Evolutionary conservation across 2,888 invertebrate genomes (phyloP).

Genomic region (Eugnorisma glareosa): DNA sequence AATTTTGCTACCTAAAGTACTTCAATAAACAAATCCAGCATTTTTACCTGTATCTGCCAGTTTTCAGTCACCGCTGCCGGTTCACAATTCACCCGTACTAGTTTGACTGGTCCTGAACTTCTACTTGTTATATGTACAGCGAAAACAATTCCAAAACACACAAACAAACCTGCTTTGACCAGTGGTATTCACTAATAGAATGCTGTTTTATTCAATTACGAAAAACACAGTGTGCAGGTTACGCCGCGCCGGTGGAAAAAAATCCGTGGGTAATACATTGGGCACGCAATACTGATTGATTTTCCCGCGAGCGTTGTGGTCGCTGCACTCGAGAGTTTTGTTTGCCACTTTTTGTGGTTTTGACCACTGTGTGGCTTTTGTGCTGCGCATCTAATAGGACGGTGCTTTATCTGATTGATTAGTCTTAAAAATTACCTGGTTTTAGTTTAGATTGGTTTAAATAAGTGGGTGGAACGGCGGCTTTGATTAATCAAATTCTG

Average conservation of each 20-base stretch:
- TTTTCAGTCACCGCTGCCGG: background rate
- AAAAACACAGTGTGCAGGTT: constrained; percentile 58
- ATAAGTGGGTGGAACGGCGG: background rate
- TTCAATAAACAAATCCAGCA: constrained; percentile 1
- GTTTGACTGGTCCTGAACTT: background rate
- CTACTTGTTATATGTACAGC: background rate
- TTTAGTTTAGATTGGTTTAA: constrained; percentile 31
- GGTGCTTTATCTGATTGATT: constrained; percentile 66
- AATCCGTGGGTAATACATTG: constrained; percentile 52
- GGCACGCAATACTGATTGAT: constrained; percentile 72
- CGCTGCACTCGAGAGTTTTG: constrained; percentile 69
- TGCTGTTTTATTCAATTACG: constrained; percentile 66
- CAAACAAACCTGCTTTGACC: constrained; percentile 56
- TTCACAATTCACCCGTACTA: background rate
- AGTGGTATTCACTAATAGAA: constrained; percentile 58
- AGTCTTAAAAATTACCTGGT: constrained; percentile 58
- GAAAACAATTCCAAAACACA: constrained; percentile 46
- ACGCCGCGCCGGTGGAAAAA: constrained; percentile 50
- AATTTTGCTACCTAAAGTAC: background rate
- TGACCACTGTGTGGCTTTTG: constrained; percentile 65
- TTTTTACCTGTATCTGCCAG: background rate
- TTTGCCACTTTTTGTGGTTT: constrained; percentile 71
- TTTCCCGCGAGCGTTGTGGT: constrained; percentile 70
- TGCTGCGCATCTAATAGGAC: constrained; percentile 62
- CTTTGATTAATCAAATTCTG: background rate